phyloP scores from a whole-genome alignment of 1,140 invertebrate species.

The Gonioctena quinquepunctata region DNA sequence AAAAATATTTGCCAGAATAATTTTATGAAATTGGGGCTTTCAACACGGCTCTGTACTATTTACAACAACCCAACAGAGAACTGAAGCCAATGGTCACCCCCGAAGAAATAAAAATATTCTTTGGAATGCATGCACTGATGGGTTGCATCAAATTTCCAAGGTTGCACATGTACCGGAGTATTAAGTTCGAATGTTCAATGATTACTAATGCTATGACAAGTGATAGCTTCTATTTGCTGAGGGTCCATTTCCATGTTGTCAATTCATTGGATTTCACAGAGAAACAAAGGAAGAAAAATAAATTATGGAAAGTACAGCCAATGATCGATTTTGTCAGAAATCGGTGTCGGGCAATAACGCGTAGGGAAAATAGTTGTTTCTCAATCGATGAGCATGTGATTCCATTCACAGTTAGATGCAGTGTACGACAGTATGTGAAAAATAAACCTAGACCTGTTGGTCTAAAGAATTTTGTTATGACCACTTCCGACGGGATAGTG shows the following conservation, averaged over 20 bases:
- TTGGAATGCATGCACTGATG: constrained; percentile 14
- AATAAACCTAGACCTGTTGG: no score
- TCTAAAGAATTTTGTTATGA: constrained; percentile 5
- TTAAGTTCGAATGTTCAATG: neutral
- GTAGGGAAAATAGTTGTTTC: neutral
- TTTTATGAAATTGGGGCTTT: neutral
- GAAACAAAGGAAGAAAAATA: neutral
- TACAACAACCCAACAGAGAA: neutral
- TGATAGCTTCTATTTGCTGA: neutral
- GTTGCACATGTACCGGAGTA: constrained; percentile 9
- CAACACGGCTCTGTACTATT: neutral
- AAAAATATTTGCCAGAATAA: neutral
- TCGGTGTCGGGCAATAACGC: neutral
- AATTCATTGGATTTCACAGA: neutral
- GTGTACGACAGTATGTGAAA: no score
- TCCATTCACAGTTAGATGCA: constrained; percentile 30
- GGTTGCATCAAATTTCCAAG: constrained; percentile 14
- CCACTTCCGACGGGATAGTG: neutral
- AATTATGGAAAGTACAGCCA: constrained; percentile 6
- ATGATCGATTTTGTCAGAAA: constrained; percentile 5
- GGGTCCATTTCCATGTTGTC: neutral
- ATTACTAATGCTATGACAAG: constrained; percentile 8
- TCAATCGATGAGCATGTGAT: constrained; percentile 40
- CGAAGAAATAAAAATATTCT: constrained; percentile 7
- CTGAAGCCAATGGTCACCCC: neutral